Percentiles rank a stretch among this genome's conserved stretches.
Evolutionary conservation across 2,113 vertebrate species (phyloP).

Genomic region (Elephas maximus): DNA sequence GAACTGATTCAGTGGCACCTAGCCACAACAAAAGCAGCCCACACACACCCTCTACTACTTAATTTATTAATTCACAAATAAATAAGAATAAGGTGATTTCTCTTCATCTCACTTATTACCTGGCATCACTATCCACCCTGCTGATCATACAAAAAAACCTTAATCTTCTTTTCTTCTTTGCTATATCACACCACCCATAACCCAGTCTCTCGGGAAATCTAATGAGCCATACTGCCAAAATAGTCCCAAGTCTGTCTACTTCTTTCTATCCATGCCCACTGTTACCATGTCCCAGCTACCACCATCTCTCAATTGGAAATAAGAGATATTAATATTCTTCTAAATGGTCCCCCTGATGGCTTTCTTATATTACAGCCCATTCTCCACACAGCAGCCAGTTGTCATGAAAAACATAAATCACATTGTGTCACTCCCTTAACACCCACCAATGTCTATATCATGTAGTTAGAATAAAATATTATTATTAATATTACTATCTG

Average conservation of each 20-base stretch:
- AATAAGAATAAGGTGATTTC: neutral
- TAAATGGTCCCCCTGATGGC: neutral
- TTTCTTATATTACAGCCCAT: neutral
- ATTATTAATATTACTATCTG: neutral
- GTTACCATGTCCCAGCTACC: neutral
- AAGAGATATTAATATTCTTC: neutral
- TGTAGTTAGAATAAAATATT: neutral
- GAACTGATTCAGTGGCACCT: too few species aligned
- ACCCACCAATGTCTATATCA: neutral
- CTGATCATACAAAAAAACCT: neutral
- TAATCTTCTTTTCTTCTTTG: neutral
- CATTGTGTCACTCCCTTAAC: neutral
- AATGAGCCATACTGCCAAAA: neutral
- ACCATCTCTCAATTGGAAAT: neutral
- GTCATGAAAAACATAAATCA: neutral
- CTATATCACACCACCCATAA: neutral
- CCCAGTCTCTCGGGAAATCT: neutral
- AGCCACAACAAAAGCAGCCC: neutral
- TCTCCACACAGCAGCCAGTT: neutral
- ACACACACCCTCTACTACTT: neutral
- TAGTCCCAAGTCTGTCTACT: neutral
- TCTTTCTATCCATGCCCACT: neutral
- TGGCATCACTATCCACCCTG: neutral
- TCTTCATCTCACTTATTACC: neutral
- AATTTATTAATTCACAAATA: neutral